A percentile compares a stretch with the other conserved stretches of the same genome.
phyloP scores from a whole-genome alignment of 1,140 invertebrate species.

The Drosophila tsacasi region DNA sequence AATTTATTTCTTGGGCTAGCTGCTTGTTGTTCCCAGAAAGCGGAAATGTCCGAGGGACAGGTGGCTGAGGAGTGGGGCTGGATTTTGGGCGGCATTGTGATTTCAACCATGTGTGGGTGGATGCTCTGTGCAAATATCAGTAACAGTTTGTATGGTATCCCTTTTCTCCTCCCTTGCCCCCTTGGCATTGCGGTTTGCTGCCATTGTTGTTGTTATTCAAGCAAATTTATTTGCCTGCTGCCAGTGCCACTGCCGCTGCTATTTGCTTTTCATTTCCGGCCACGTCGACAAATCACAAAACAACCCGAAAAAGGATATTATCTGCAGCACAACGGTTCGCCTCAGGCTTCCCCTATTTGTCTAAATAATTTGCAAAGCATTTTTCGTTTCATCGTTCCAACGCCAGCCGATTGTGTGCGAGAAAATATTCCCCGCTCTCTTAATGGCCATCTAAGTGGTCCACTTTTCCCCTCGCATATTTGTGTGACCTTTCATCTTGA shows the following conservation, averaged over 20 bases:
- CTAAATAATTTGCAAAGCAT: conserved; percentile 79
- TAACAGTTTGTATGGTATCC: conserved; percentile 43
- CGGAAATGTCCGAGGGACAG: conserved; percentile 62
- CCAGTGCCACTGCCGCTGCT: conserved; percentile 35
- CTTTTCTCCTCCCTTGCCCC: conserved; percentile 18
- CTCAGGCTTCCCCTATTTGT: conserved; percentile 63
- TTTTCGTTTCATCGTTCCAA: conserved; percentile 49
- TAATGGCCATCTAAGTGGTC: conserved; percentile 72
- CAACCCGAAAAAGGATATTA: conserved; percentile 75
- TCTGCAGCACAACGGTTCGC: conserved; percentile 71
- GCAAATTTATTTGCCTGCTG: conserved; percentile 58
- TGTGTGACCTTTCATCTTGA: conserved; percentile 55
- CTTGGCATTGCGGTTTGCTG: conserved; percentile 52
- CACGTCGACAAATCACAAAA: conserved; percentile 80
- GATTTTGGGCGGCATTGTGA: conserved; percentile 39
- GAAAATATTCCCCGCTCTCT: conserved; percentile 28
- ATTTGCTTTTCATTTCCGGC: conserved; percentile 83
- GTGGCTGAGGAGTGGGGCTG: background rate
- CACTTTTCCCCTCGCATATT: conserved; percentile 5
- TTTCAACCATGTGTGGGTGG: conserved; percentile 47
- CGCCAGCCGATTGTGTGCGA: conserved; percentile 50
- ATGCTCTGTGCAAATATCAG: conserved; percentile 17
- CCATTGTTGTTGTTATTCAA: conserved; percentile 59
- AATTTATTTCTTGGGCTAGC: conserved; percentile 63
- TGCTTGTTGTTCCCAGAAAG: conserved; percentile 54